Evolutionary conservation across 2,888 invertebrate species (phyloP), one percentile per base, ranked within the genome.

Genomic region (Dendrolimus pini): DNA sequence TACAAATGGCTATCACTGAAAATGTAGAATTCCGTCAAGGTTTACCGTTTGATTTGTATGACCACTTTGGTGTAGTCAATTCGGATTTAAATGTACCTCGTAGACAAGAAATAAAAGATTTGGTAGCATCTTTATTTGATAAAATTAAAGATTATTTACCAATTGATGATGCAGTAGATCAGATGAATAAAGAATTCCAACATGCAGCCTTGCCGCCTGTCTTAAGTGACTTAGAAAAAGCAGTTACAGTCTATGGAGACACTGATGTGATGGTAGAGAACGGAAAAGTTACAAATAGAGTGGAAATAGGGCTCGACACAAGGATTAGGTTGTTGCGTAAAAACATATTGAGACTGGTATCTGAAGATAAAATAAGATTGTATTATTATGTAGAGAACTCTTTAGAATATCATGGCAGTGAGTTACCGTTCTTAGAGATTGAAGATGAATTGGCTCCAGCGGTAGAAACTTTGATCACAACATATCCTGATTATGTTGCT

Each of bases 331-430:
- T 95, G 55, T 67, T 92, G 42, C 83, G 93, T 52, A 87, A 78
- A 84, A 93, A 73, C 91, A 93, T 79, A 91, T 92, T 62, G 72
- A 89, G 85, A 62, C 83, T 97, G 70, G 93, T 96, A 0, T 82
- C 91, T 30, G 95, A 96, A 71, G 93, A 93, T 8, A 60, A 69
- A 0, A 83, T 94, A 18, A 92, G 93, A 56, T 72, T 98, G 47
- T 98, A 97, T 82, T 96, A 96, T 81, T 94, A 94, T 64, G 89
- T 94, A 54, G 97, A 98, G 74, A 99, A 99, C 83, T 94, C 96
- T 0, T 92, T 95, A 63, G 94, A 96, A 69, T 98, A 97, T 76
- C 96, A 97, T 75, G 96, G 94, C 52, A 94, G 93, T 75, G 97
- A 97, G 47, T 94, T 92, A 75, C 72, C 83, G 12, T 89, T 70